Evolutionary conservation across 1,140 invertebrate genomes (phyloP), one percentile per base, ranked within the genome.

Genomic region (Meteorus sp.): DNA sequence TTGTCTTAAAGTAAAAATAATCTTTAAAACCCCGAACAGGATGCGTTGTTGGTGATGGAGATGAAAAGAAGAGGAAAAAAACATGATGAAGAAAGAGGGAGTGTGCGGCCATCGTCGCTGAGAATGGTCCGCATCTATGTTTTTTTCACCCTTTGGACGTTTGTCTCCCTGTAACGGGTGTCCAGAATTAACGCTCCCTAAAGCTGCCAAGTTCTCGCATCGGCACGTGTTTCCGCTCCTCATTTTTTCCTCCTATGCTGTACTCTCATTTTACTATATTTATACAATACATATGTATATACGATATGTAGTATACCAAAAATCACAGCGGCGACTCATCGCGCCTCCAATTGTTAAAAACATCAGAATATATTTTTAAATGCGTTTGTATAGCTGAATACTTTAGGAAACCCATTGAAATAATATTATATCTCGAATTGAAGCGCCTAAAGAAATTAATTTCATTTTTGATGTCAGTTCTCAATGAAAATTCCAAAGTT

Each of bases 21-120:
- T 78, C 77, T 79, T 78, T 78, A 77, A 80, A 80, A 76, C 71
- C 78, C 74, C 77, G 70, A 78, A 79, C 78, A 79, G 76, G 75
- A 77, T 78, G 74, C 73, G 63, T 43, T 20, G 60, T 53, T 29
- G 45, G 55, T 59, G 57, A 47, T 43, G 56, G 35, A 45, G 50
- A 31, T 54, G 37, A 56, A 48, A 55, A 58, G 55, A 50, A 62
- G 56, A 63, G 59, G 56, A n/a, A 56, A 43, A 17, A 56, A 23
- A 31, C n/a, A 22, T n/a, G 19, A 51, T 17, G 20, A 20, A 39
- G 41, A 27, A 22, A 15, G 22, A 13, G 48, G 43, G 61, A 37
- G 61, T 52, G 62, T 59, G 62, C 66, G 70, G 71, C 69, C 67
- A 73, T 70, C 73, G 76, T 77, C 76, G 74, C 73, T 68, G 70